These are phyloP conservation scores for Drosophila ironensis DNA, from an alignment of 1,140 invertebrate genomes.

Conservation along the genomic window DNA sequence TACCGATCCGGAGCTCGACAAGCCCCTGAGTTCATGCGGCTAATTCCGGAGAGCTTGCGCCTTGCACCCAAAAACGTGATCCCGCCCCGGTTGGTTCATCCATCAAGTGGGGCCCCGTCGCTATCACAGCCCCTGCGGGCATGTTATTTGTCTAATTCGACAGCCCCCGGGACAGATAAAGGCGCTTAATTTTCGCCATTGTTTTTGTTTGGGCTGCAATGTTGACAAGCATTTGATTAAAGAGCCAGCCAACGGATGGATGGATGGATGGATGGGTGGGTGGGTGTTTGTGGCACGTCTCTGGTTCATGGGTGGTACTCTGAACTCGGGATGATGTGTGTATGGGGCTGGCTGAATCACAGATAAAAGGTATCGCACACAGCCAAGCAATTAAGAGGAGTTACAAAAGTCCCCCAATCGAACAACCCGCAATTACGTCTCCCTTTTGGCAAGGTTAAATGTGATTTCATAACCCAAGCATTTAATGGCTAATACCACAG, in stretches of 20 bases:
- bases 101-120: conserved; percentile 29
- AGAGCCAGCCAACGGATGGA: conserved; percentile 20
- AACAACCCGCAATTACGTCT: conserved; percentile 18
- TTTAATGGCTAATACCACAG: conserved; percentile 5
- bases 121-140: conserved; percentile 13
- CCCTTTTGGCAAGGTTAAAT: conserved; percentile 1
- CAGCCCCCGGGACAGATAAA: conserved; percentile 57
- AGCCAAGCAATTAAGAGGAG: conserved; percentile 1
- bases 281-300: conserved; percentile 33
- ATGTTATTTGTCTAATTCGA: conserved; percentile 66
- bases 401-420: conserved; percentile 25
- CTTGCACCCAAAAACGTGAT: conserved; percentile 17
- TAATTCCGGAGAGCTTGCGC: conserved; percentile 7
- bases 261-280: conserved; percentile 1
- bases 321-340: too few relatives aligned
- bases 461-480: conserved; percentile 21
- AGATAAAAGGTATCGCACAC: background rate
- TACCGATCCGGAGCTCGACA: background rate
- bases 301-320: conserved; percentile 37
- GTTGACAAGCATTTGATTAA: conserved; percentile 73
- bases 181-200: conserved; percentile 28
- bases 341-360: too few relatives aligned
- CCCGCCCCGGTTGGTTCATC: conserved; percentile 1
- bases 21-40: conserved; percentile 7
- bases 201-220: conserved; percentile 45